Conservation (phyloP, 2,888 invertebrate genomes). For the Acanthopleura granulata region DNA sequence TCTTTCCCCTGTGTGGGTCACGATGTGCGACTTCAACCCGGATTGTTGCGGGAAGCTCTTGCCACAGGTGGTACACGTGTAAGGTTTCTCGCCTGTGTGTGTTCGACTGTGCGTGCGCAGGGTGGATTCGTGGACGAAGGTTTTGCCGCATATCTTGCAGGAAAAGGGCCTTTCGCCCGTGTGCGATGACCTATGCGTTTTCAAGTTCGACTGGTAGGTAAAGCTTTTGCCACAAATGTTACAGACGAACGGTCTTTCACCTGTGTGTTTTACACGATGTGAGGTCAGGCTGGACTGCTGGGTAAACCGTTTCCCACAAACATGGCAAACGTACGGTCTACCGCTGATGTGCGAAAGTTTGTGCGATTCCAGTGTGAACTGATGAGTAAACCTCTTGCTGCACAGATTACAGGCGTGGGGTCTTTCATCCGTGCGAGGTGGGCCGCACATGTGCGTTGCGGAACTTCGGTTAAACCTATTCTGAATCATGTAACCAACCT, state of each 20-base stretch:
- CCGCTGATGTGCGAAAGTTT: no score
- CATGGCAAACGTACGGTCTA: not conserved
- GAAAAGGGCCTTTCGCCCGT: not conserved
- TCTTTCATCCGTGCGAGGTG: no score
- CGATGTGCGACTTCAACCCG: not conserved
- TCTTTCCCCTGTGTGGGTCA: not conserved
- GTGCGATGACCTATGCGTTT: not conserved
- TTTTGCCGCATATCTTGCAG: not conserved
- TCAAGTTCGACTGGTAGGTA: not conserved
- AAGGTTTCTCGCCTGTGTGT: not conserved
- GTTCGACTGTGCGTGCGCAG: not conserved
- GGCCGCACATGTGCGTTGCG: no score
- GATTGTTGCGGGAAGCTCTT: not conserved
- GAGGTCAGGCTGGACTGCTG: not conserved
- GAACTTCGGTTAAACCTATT: no score
- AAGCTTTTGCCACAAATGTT: conserved; percentile 2
- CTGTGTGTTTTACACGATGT: not conserved
- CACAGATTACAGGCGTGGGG: no score
- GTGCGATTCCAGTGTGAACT: no score
- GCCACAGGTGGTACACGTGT: not conserved
- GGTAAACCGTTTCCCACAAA: not conserved
- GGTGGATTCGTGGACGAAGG: not conserved
- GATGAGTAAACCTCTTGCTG: no score
- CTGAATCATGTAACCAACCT: no score
- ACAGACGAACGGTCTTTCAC: not conserved